Evolutionary conservation across 1,140 invertebrate species (phyloP), one percentile per base, ranked within the genome.

Genomic region (Heliconius himera): DNA sequence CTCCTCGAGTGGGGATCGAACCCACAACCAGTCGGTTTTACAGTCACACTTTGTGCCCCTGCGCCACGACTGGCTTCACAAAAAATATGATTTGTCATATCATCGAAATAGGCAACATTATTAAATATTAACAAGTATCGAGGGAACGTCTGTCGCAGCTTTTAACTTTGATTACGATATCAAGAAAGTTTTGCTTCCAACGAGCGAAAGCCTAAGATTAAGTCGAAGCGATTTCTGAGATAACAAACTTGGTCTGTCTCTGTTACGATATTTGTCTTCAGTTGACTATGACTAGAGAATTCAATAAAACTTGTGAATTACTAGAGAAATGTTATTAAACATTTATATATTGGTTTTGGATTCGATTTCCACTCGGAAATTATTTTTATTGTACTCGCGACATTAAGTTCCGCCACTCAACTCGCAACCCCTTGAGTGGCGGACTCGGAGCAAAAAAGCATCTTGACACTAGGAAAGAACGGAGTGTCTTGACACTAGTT

Each of bases 171-270:
- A 66, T 66, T 26, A 29, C 26, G 60, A 66, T 66, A 66, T 66
- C 60, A 66, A 66, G 60, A 66, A 66, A 66, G 26, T 66, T 66
- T 66, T 13, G 22, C 60, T 29, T 66, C 60, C 60, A 66, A 66
- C 60, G 22, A 13, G 60, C 22, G 60, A 66, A 66, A 66, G 60
- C 60, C 60, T 66, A 66, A 66, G 60, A 26, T 66, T 29, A 66
- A 66, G 60, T 66, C 60, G 60, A 66, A 66, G 26, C 60, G 60
- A 29, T 66, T 66, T 66, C 60, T 66, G 60, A 66, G 60, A 66
- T 29, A 29, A 66, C 60, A 29, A 66, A 66, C 60, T 66, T 66
- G 26, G 60, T 11, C 60, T 13, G 60, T 66, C 60, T 26, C 60
- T 29, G 60, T 66, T 26, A 16, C 60, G 26, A 66, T 66, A 66